Base-by-base conservation (phyloP, 23 tunicate genomes). In the Trididemnum miniatum region DNA sequence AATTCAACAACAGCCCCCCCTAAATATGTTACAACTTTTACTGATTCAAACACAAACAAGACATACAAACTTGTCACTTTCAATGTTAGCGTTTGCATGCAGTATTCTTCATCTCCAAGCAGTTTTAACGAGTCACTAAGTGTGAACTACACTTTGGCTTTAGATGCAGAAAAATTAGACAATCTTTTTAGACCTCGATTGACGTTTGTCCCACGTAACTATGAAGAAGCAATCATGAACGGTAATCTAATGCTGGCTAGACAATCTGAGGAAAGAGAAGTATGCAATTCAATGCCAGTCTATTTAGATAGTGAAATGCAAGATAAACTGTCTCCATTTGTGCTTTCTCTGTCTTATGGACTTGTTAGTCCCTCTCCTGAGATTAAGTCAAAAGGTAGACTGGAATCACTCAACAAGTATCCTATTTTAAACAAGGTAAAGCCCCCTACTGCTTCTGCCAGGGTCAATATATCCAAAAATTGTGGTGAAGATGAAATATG, bases 401-500 rank as follows among this genome's bases (percentile, higher is more conserved):
- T 87, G 44, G 34, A 62, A 15, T 73, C 91, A 24, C 33, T 87
- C 12, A 64, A 32, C 36, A 38, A 32, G 20, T 80, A 35, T 71
- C 97, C 97, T 2, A 74, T 92, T 31, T 65, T 87, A 26, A 92
- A 92, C 82, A 83, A 67, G 30, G 78, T 81, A 18, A 36, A 83
- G 18, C 35, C 81, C 62, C 71, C 78, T 64, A 78, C 31, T 12
- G 66, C 80, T 0, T 2, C 51, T 57, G 35, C 87, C 9, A 24
- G 52, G 67, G 82, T 87, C 3, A 80, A 80, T 25, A 87, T 87
- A 24, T 87, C 97, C 18, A 92, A 92, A 59, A 73, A 82, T 35
- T 92, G 97, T 79, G 97, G 97, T n/a, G 71, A 73, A 18, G 97
- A 92, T 63, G 91, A 92, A 72, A 87, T 92, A 31, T 92, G 97